Base-by-base conservation (phyloP, 1,140 invertebrate genomes). In the Drosophila nebulosa region DNA sequence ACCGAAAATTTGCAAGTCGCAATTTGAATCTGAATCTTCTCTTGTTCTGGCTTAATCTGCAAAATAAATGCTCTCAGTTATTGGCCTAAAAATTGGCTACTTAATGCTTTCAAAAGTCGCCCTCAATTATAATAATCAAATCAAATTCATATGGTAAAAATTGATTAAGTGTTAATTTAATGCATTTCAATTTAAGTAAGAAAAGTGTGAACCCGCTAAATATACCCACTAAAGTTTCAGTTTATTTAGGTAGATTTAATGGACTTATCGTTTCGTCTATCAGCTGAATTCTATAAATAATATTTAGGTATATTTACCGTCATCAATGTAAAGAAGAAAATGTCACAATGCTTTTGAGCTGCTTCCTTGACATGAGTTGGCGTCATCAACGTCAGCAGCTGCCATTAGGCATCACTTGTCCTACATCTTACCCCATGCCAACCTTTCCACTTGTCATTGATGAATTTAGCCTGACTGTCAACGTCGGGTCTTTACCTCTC, bases 371-470 rank as follows among this genome's bases (percentile, higher is more conserved):
- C 14, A 14, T 30, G 26, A 30, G 30, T 32, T 12, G 30, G 9
- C 10, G 59, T 73, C 22, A 12, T 24, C 53, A n/a, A 61, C 60
- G 56, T 73, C 70, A 71, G 59, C 61, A 39, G 14, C 35, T 16
- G 32, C 14, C 57, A 59, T 46, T 59, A 27, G 22, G 21, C 57
- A 39, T 27, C 21, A 39, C 35, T 14, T 36, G 22, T 22, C 4
- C 9, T 18, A 16, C 24, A 27, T 26, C 10, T 52, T 18, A 26
- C 53, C 7, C 16, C 7, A 66, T 14, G 30, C 24, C 30, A 51
- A 64, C 53, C 64, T 24, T 64, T 62, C 42, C n/a, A 52, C 62
- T 66, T 85, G 81, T 56, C 80, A 80, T 80, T 85, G 81, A 85
- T 80, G 81, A 80, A 80, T 74, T 77, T 66, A 66, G 68, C 64